Evolutionary conservation across 2,888 invertebrate genomes (phyloP), one percentile per base, ranked within the genome.

Genomic region (Oxystoma pomonae): DNA sequence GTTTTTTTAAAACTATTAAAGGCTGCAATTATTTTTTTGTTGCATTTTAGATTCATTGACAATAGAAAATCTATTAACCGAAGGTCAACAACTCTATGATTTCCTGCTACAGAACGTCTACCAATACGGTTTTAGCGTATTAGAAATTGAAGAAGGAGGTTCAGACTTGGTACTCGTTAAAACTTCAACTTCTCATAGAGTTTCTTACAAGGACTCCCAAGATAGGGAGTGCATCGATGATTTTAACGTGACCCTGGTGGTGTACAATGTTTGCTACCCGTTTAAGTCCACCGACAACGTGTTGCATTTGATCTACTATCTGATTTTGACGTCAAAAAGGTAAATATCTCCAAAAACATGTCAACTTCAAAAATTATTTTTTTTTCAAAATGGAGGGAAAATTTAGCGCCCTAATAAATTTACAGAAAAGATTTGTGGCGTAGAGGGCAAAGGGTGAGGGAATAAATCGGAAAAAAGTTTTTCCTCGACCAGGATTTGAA

Each of bases 21-120:
- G n/a, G n/a, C n/a, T n/a, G n/a, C n/a, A n/a, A 9, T 9, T 51
- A 9, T 55, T 55, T 5, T 22, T n/a, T n/a, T 19, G 55, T 18
- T 63, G 64, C 61, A 16, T 74, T 78, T 12, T 74, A 87, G 88
- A 87, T 72, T 79, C 81, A 1, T 77, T 88, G 5, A 82, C 82
- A 0, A 82, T 89, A 60, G 80, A 79, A 55, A 83, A 88, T 73
- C 81, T 87, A 56, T 82, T 85, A 49, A 88, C 87, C 21, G 84
- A 87, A 22, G 85, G 87, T 16, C 81, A 83, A 51, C 87, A 87
- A 62, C 79, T 91, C 7, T 91, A 86, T 78, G 86, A 88, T 63
- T 90, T 90, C 75, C 83, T 91, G 67, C 78, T 90, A 58, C 84
- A 84, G 20, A 87, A 90, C 74, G 87, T 89, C 64, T 84, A 85